Evolutionary conservation across 2,113 vertebrate species (phyloP).

Genomic region (Anoura caudifer): DNA sequence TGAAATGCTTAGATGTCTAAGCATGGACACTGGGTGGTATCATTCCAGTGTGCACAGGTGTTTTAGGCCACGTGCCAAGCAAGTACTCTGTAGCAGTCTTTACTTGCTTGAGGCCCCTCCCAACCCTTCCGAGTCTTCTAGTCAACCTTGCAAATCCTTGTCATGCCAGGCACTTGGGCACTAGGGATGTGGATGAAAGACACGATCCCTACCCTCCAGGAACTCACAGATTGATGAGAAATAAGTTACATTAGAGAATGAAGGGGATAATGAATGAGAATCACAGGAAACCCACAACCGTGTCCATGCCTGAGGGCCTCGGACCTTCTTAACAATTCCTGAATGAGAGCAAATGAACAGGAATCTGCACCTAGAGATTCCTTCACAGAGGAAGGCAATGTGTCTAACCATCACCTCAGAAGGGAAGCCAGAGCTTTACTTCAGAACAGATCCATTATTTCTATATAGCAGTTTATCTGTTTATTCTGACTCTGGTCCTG

Average conservation of each 20-base stretch:
- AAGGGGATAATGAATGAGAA: background rate
- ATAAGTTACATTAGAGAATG: background rate
- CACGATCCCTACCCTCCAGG: background rate
- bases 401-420: background rate
- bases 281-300: fast-evolving
- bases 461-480: background rate
- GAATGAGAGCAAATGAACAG: background rate
- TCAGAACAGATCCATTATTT: background rate
- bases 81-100: background rate
- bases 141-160: background rate
- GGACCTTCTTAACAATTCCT: background rate
- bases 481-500: background rate
- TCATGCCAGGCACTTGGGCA: too few species aligned
- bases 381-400: background rate
- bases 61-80: background rate
- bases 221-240: background rate
- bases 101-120: fast-evolving
- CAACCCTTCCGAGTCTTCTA: background rate
- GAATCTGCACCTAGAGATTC: background rate
- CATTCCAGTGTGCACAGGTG: fast-evolving
- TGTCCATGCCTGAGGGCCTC: background rate
- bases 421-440: background rate
- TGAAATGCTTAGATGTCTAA: background rate
- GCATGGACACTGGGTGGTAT: background rate
- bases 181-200: background rate